Base-by-base conservation (phyloP, 2,888 invertebrate species). In the Holacanthella duospinosa region DNA sequence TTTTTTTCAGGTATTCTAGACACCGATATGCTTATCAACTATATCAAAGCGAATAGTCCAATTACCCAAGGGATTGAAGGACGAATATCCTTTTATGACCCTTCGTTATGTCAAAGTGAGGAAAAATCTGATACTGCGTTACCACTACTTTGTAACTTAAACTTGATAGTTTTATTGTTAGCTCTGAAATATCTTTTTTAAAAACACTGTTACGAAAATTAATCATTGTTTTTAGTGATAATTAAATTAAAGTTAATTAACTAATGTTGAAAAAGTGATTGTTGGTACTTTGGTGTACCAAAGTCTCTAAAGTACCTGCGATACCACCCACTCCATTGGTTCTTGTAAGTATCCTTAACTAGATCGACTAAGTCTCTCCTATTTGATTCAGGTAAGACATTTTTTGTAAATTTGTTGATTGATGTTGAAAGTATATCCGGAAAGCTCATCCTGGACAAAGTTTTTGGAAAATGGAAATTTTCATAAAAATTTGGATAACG, bases 51-150 rank as follows among this genome's bases (percentile, higher is more conserved):
- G 43, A 81, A 81, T 65, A 82, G 82, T 70, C 84, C 84, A 19
- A 79, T 88, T 9, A 83, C 82, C 76, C 83, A 86, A 1, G 83
- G 82, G 74, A 74, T 84, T 1, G 85, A 86, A 68, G 85, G 84
- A 29, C 80, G 88, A 70, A 84, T 87, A 28, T 26, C 16, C 9
- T 36, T 36, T 16, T 16, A 36, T 36, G 36, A 36, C 36, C 36
- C 36, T 16, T n/a, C n/a, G n/a, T 6, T 6, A 36, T 36, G 36
- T 36, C 36, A 36, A 16, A 36, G 9, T n/a, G n/a, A n/a, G 36
- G 36, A 36, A 16, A 36, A 36, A 36, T 16, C 16, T 16, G 16
- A 6, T 36, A 36, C 36, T 36, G 6, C 36, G 16, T 36, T n/a
- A n/a, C n/a, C n/a, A n/a, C n/a, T n/a, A n/a, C n/a, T n/a, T n/a